Base-by-base conservation (phyloP, 2,113 vertebrate genomes). In the Cervus canadensis region DNA sequence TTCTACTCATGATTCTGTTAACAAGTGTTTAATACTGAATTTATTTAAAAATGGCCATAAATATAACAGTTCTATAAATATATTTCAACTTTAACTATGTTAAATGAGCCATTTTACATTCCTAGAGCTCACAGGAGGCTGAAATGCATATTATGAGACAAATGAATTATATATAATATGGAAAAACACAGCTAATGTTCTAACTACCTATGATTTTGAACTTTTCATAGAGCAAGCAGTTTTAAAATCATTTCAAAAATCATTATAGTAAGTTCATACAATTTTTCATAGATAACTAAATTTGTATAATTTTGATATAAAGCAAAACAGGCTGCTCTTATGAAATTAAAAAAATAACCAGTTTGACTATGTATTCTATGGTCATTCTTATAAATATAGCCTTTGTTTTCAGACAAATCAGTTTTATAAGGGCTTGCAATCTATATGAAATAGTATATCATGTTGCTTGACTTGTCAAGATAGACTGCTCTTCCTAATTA, bases 101-200 rank as follows among this genome's bases (percentile, higher is more conserved):
- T 78, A 96, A 91, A 95, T 71, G 57, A 83, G 13, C 16, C 87
- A 86, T 52, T 94, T 96, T 93, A 83, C 21, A 90, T 94, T 90
- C 11, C n/a, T 71, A 36, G 13, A 79, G 21, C 60, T 83, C 48
- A 92, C 0, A 74, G 1, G 6, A 36, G 8, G 8, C 81, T 94
- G 45, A 92, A 91, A 13, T 54, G 30, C 23, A n/a, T 50, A 26
- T 76, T 87, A 43, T 81, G 48, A 74, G 64, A 67, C 5, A 74
- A 91, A 95, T 76, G 3, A 91, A 76, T 92, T 86, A 19, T 81
- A 36, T 81, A 36, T 82, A 43, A 52, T 23, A 54, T 85, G 40
- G 36, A 50, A 74, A 89, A 93, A 85, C 16, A 56, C 9, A 93
- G 23, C 28, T 71, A 81, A 81, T 89, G 5, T 48, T 79, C 76